phyloP scores from a whole-genome alignment of 2,888 invertebrate genomes.

The Hirtodrosophila histrioides region DNA sequence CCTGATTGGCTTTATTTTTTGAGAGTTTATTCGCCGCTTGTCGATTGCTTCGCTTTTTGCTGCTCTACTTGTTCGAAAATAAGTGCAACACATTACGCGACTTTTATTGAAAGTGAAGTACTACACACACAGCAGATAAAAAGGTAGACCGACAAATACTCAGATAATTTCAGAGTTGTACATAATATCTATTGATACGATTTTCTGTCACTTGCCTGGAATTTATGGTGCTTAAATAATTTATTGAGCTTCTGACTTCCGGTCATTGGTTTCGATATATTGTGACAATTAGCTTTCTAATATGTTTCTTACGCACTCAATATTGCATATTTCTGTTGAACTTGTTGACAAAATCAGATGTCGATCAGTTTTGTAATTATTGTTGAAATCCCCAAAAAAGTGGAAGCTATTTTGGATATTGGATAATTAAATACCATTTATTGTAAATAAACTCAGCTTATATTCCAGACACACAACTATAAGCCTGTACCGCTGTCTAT shows the following conservation, averaged over 20 bases:
- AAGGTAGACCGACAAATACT: slow-evolving; percentile 36
- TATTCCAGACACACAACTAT: too few species aligned
- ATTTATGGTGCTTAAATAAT: slow-evolving; percentile 29
- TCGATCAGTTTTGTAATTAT: neutral
- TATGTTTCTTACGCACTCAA: neutral
- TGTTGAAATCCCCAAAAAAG: neutral
- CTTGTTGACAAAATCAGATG: neutral
- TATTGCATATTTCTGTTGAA: too few species aligned
- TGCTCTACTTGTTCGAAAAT: slow-evolving; percentile 51
- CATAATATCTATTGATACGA: slow-evolving; percentile 30
- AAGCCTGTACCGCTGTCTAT: too few species aligned
- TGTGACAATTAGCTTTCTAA: slow-evolving; percentile 6
- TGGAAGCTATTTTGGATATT: too few species aligned
- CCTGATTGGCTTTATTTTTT: slow-evolving; percentile 62
- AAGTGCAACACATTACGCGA: slow-evolving; percentile 45
- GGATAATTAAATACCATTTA: too few species aligned
- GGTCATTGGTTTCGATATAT: slow-evolving; percentile 3
- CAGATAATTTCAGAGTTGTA: slow-evolving; percentile 26
- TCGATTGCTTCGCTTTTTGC: slow-evolving; percentile 50
- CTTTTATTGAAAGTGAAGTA: slow-evolving; percentile 50
- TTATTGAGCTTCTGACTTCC: slow-evolving; percentile 24
- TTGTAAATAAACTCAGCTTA: too few species aligned
- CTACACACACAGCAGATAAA: slow-evolving; percentile 6
- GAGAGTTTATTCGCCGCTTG: slow-evolving; percentile 53
- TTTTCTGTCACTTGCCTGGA: slow-evolving; percentile 20